These are phyloP conservation scores for Rhabdophis nuchalis DNA, from an alignment of 2,797 vertebrate species.

Conservation along the genomic window DNA sequence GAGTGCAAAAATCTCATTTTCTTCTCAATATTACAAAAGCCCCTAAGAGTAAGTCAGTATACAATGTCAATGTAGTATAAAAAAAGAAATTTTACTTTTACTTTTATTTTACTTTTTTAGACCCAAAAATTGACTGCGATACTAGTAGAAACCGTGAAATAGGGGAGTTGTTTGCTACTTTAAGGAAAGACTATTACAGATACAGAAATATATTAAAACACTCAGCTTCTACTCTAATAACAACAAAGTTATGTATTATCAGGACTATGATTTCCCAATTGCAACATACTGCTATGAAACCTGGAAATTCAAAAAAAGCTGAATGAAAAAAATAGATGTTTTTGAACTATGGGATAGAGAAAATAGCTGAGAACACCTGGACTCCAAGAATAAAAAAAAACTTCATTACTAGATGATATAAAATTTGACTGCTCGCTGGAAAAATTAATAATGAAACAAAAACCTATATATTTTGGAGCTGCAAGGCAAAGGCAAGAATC, in stretches of 20 bases:
- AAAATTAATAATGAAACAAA: neutral
- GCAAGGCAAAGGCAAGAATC: neutral
- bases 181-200: neutral
- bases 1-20: neutral
- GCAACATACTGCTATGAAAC: neutral
- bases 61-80: neutral
- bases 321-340: neutral
- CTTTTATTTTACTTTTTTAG: neutral
- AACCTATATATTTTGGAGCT: neutral
- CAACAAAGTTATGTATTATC: neutral
- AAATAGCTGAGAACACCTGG: neutral
- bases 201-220: neutral
- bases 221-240: neutral
- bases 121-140: neutral
- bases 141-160: neutral
- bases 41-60: neutral
- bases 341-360: neutral
- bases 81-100: neutral
- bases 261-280: neutral
- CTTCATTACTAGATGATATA: neutral
- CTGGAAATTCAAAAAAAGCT: neutral
- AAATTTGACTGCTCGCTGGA: neutral
- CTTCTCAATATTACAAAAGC: neutral
- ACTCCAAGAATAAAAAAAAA: neutral
- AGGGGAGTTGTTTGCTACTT: neutral